Evolutionary conservation across 2,797 vertebrate genomes (phyloP).

Genomic region (Sciaenops ocellatus): DNA sequence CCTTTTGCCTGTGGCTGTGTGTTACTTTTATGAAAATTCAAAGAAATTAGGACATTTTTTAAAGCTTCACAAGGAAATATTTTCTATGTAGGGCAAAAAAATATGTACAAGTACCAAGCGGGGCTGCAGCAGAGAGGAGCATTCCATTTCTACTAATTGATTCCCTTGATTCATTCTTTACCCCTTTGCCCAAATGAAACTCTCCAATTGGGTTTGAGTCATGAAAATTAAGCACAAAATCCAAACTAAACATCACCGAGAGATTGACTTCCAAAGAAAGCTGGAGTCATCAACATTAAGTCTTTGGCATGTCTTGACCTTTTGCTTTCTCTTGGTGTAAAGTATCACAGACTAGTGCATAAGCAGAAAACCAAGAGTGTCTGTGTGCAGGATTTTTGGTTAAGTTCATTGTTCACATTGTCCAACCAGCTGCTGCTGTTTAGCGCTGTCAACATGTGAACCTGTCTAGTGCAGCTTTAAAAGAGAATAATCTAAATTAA

Average conservation of each 20-base stretch:
- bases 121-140: background rate
- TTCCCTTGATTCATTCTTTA: slow-evolving; percentile 23
- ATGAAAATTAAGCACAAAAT: background rate
- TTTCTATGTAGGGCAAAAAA: slow-evolving; percentile 18
- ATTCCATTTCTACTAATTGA: slow-evolving; percentile 21
- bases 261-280: background rate
- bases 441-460: background rate
- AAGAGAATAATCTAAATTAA: background rate
- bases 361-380: background rate
- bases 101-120: slow-evolving; percentile 15
- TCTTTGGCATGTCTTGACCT: background rate
- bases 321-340: background rate
- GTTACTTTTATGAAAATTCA: slow-evolving; percentile 1
- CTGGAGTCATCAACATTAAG: background rate
- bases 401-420: background rate
- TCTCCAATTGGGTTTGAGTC: slow-evolving; percentile 1
- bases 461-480: background rate
- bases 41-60: slow-evolving; percentile 26
- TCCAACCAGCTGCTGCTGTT: slow-evolving; percentile 4
- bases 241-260: background rate
- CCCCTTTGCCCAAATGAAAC: slow-evolving; percentile 14
- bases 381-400: background rate
- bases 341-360: background rate
- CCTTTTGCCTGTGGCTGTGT: background rate
- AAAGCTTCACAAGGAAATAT: slow-evolving; percentile 7